Conservation (phyloP, 2,888 invertebrate genomes). For the Drosophila quinaria region DNA sequence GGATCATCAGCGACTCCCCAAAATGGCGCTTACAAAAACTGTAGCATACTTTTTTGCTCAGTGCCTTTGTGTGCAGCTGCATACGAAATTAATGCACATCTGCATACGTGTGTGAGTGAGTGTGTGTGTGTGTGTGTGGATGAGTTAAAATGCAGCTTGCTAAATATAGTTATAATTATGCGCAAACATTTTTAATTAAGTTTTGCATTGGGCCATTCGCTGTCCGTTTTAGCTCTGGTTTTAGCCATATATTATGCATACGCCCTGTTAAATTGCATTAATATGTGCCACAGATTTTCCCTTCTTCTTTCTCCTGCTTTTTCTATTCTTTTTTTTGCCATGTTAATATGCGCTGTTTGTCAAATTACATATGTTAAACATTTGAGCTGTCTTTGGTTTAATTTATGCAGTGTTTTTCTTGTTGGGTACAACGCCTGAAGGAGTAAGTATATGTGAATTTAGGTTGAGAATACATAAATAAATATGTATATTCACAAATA, state of each 20-base stretch:
- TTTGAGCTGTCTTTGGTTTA: conserved; percentile 52
- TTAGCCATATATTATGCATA: conserved; percentile 76
- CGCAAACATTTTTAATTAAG: conserved; percentile 81
- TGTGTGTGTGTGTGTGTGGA: conserved; percentile 24
- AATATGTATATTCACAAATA: not conserved
- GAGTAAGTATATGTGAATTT: conserved; percentile 28
- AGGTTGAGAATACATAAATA: conserved; percentile 26
- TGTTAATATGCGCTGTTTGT: conserved; percentile 40
- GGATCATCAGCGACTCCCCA: conserved; percentile 67
- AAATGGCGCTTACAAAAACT: conserved; percentile 70
- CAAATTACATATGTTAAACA: conserved; percentile 74
- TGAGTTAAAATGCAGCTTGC: conserved; percentile 56
- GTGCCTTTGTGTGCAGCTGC: conserved; percentile 71
- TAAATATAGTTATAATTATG: conserved; percentile 82
- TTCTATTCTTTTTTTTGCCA: not conserved
- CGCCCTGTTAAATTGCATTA: conserved; percentile 79
- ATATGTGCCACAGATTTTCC: conserved; percentile 48
- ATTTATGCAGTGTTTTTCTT: conserved; percentile 48
- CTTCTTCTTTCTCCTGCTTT: conserved; percentile 14
- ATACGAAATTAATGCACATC: conserved; percentile 73
- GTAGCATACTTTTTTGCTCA: conserved; percentile 67
- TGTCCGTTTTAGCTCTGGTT: conserved; percentile 55
- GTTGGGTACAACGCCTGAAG: conserved; percentile 15
- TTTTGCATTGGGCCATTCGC: conserved; percentile 58
- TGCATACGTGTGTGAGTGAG: conserved; percentile 33